A percentile compares a stretch with the other conserved stretches of the same genome.
These are phyloP conservation scores for Allygus modestus DNA, from an alignment of 2,888 invertebrate genomes.

Conservation along the genomic window DNA sequence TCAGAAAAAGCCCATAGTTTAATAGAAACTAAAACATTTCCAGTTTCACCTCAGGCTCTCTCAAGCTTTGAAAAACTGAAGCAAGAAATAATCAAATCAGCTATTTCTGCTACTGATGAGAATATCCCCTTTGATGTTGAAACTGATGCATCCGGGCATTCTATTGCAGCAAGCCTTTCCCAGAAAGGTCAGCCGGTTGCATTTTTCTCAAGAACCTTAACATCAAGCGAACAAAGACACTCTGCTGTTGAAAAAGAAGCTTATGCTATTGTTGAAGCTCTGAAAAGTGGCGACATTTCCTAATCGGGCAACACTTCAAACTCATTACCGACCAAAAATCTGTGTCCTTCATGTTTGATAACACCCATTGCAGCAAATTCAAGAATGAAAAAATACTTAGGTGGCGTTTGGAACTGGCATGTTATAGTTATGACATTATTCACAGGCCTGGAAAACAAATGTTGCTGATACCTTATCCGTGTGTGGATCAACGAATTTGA, in stretches of 20 bases:
- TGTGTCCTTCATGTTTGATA: constrained; percentile 64
- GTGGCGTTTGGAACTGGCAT: constrained; percentile 64
- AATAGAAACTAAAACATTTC: constrained; percentile 9
- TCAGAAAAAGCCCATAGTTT: neutral
- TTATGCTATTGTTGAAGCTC: constrained; percentile 65
- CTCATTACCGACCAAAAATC: constrained; percentile 60
- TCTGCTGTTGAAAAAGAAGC: constrained; percentile 64
- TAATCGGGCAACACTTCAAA: constrained; percentile 65
- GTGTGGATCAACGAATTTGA: neutral
- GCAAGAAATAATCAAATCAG: constrained; percentile 3
- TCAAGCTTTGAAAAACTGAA: constrained; percentile 27
- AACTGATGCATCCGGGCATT: neutral
- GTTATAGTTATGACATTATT: constrained; percentile 55
- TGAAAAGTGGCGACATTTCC: constrained; percentile 66
- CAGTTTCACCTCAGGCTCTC: neutral
- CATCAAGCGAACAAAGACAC: constrained; percentile 20
- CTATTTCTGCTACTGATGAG: constrained; percentile 21
- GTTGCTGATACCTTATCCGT: constrained; percentile 4
- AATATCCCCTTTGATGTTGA: neutral
- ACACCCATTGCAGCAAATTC: constrained; percentile 57
- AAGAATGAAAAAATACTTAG: constrained; percentile 66
- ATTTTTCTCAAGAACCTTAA: constrained; percentile 52
- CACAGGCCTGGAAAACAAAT: constrained; percentile 66
- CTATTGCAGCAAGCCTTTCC: constrained; percentile 29
- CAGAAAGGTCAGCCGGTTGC: constrained; percentile 14